Percentiles rank a stretch among this genome's conserved stretches.
These are phyloP conservation scores for Tetrax tetrax DNA, from an alignment of 2,113 vertebrate species.

Conservation along the genomic window DNA sequence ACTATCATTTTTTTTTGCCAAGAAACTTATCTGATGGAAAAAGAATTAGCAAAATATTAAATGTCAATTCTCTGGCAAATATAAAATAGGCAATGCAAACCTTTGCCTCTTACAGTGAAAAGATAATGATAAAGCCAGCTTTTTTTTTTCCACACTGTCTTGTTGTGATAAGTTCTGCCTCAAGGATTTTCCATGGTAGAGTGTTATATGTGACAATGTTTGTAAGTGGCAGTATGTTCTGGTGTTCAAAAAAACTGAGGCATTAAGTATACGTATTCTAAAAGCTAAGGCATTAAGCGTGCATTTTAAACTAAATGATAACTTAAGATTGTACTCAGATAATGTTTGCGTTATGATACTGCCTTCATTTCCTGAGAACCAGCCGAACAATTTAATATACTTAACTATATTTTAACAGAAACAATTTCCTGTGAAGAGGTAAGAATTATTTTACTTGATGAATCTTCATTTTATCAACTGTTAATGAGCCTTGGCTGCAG, in stretches of 20 bases:
- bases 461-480: background rate
- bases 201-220: background rate
- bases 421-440: background rate
- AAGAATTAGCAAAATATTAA: slow-evolving; percentile 24
- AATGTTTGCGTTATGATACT: background rate
- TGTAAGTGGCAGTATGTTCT: background rate
- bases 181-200: background rate
- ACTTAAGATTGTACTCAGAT: background rate
- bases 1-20: slow-evolving; percentile 22
- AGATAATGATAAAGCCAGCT: background rate
- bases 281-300: background rate
- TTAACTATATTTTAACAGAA: background rate
- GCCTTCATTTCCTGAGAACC: background rate
- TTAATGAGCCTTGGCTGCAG: background rate
- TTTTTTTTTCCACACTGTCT: background rate
- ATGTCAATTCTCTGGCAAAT: slow-evolving; percentile 20
- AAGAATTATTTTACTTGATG: background rate
- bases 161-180: background rate
- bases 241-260: background rate
- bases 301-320: background rate
- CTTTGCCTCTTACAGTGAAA: slow-evolving; percentile 21
- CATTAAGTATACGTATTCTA: background rate
- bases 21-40: slow-evolving; percentile 50
- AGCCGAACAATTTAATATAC: background rate
- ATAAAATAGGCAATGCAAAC: slow-evolving; percentile 11